These are phyloP conservation scores for Hippocampus kuda DNA, from an alignment of 2,797 vertebrate species.

Conservation along the genomic window DNA sequence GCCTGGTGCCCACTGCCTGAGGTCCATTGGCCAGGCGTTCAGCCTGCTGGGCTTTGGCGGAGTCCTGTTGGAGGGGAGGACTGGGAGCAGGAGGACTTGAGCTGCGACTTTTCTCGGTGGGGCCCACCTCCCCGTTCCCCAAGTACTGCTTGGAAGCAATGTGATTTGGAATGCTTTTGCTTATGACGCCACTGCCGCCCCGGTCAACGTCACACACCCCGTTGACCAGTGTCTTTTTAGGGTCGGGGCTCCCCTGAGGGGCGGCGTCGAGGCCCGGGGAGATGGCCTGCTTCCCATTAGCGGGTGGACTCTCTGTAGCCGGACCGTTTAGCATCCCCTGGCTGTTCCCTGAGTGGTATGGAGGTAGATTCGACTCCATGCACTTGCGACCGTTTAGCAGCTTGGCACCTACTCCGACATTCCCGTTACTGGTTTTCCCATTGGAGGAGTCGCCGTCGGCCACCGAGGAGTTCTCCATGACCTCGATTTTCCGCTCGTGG, in stretches of 20 bases:
- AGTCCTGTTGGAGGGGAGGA: constrained; percentile 81
- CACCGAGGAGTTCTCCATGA: constrained; percentile 98
- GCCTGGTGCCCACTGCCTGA: constrained; percentile 72
- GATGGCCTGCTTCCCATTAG: constrained; percentile 71
- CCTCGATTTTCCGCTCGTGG: constrained; percentile 96
- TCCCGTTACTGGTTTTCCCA: constrained; percentile 86
- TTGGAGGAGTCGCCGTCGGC: constrained; percentile 70
- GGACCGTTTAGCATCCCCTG: constrained; percentile 89
- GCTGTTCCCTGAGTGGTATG: constrained; percentile 99
- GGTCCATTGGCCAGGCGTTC: constrained; percentile 94
- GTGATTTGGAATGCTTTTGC: constrained; percentile 99
- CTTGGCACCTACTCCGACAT: constrained; percentile 78
- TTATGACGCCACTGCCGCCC: constrained; percentile 75
- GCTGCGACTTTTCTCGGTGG: constrained; percentile 75
- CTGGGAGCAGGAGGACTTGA: constrained; percentile 49
- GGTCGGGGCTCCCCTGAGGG: constrained; percentile 69
- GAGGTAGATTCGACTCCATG: constrained; percentile 96
- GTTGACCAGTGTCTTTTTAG: constrained; percentile 90
- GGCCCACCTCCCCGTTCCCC: constrained; percentile 93
- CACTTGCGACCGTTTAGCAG: constrained; percentile 97
- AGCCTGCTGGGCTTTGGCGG: constrained; percentile 95
- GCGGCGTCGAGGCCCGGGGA: constrained; percentile 47
- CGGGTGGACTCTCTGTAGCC: constrained; percentile 73
- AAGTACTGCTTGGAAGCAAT: constrained; percentile 96
- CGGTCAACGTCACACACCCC: constrained; percentile 98